phyloP scores from a whole-genome alignment of 2,113 vertebrate species.

The Empidonax traillii region DNA sequence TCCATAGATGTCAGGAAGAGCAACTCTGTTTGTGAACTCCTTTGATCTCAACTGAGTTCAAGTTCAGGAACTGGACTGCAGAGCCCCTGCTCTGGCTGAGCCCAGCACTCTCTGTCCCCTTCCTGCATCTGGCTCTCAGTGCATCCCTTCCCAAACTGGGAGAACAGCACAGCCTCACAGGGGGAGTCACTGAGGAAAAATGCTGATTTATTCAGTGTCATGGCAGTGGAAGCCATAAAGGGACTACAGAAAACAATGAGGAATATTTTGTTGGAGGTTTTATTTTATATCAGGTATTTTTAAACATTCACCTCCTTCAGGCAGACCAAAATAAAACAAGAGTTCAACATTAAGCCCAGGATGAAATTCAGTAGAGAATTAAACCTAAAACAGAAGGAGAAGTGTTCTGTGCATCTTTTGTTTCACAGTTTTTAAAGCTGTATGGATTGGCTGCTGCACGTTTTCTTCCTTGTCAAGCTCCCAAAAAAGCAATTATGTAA shows the following conservation, averaged over 20 bases:
- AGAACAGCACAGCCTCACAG: not conserved
- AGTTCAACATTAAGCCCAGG: not conserved
- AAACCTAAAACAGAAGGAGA: not conserved
- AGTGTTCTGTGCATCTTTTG: not conserved
- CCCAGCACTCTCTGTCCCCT: not conserved
- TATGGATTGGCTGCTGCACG: not conserved
- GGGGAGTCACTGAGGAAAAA: not conserved
- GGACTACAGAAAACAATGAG: not conserved
- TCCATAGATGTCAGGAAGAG: not conserved
- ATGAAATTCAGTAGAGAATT: not conserved
- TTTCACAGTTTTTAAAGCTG: not conserved
- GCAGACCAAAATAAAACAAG: not conserved
- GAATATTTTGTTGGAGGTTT: not conserved
- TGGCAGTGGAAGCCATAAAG: not conserved
- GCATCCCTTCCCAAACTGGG: not conserved
- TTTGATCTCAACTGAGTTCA: not conserved
- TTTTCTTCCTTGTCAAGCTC: constrained; percentile 12
- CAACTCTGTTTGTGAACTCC: not conserved
- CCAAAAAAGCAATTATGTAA: constrained; percentile 45
- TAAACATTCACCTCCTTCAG: not conserved
- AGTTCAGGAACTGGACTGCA: not conserved
- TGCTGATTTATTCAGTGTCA: not conserved
- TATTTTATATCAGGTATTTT: not conserved
- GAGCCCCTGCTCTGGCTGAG: not conserved
- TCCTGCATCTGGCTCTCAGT: not conserved